These are phyloP conservation scores for Sinohyriopsis cumingii DNA, from an alignment of 2,888 invertebrate genomes.

Conservation along the genomic window DNA sequence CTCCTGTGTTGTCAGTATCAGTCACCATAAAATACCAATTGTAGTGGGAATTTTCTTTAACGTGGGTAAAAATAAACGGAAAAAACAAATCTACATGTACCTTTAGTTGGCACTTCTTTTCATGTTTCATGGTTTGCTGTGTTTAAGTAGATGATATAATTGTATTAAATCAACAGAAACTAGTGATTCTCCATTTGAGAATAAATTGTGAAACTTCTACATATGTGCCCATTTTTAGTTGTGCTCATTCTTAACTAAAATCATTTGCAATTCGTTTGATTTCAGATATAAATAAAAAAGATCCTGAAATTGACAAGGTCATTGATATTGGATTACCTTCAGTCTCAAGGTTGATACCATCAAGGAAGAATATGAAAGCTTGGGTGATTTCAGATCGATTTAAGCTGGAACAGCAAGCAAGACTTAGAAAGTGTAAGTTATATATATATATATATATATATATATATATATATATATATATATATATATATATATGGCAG, in stretches of 20 bases:
- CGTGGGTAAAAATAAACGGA: too few species aligned
- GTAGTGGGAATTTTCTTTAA: too few species aligned
- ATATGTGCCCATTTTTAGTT: too few species aligned
- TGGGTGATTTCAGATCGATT: constrained; percentile 13
- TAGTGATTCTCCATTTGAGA: too few species aligned
- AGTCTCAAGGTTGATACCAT: not conserved
- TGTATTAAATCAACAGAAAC: too few species aligned
- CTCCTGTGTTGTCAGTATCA: too few species aligned
- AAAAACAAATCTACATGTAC: too few species aligned
- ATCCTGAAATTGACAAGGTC: constrained; percentile 24
- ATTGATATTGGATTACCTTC: constrained; percentile 50
- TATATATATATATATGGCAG: not conserved
- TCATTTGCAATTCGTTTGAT: constrained; percentile 6
- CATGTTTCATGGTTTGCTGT: not conserved
- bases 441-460: not conserved
- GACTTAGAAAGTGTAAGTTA: constrained; percentile 44
- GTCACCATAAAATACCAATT: too few species aligned
- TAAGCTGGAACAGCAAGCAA: constrained; percentile 40
- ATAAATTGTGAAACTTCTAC: too few species aligned
- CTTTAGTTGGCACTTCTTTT: too few species aligned
- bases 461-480: not conserved
- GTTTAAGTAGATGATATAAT: not conserved
- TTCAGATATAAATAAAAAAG: constrained; percentile 29
- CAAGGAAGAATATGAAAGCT: constrained; percentile 10
- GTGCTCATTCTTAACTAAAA: too few species aligned